Base-by-base conservation (phyloP, 2,888 invertebrate genomes). In the Yponomeuta sedellus region DNA sequence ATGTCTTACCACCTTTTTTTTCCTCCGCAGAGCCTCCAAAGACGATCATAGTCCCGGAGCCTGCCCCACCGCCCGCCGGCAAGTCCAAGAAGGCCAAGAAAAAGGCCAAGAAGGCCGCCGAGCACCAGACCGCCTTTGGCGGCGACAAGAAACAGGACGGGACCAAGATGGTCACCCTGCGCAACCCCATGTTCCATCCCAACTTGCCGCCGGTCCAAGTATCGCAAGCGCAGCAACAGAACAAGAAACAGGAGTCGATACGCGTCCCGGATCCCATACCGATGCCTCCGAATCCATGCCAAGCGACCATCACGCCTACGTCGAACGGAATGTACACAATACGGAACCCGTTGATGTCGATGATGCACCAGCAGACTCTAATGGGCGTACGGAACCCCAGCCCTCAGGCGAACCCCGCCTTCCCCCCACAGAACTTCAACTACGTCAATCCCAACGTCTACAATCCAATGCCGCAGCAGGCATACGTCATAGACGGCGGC, bases 311-410 rank as follows among this genome's bases (percentile, higher is more conserved):
- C n/a, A 91, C 92, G 0, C 91, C 92, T 0, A 89, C 91, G 0
- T 88, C 91, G 0, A 91, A 91, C 70, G 96, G 96, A 11, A 96
- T 96, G 96, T 96, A 96, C 68, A 96, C 96, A 0, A 97, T 96
- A 64, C 88, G 96, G 12, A 96, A 96, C 82, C 96, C 96, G 0
- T 78, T 94, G 0, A 90, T 94, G 81, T 92, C 90, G 0, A 86
- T 91, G 82, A 88, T 89, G 85, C 90, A 92, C 61, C 88, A 91
- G 58, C 87, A 89, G 56, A 83, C 76, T 10, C 68, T 88, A 0
- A 86, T 88, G 80, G 85, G 86, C 16, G 58, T 19, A 19, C 22
- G 58, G 22, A 19, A 19, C 44, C 73, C 70, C 0, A 77, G 73
- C 0, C 85, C 85, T 0, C 81, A 78, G 3, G 62, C 75, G 6